Conservation (phyloP, 2,888 invertebrate genomes). For the Pyrrhia umbra region DNA sequence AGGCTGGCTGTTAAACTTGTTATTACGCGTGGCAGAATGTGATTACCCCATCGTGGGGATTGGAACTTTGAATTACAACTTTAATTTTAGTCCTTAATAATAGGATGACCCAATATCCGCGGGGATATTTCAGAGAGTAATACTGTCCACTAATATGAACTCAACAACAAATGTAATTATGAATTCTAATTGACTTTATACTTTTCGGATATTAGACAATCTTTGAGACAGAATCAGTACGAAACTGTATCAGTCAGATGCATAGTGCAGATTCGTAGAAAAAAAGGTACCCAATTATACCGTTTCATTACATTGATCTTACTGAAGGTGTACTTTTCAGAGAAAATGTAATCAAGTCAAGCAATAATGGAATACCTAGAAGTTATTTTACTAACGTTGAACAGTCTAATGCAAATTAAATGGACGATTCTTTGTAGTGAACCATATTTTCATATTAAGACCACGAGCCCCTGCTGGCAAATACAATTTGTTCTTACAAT, state of each 20-base stretch:
- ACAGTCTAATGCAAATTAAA: conserved; percentile 82
- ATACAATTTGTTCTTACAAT: conserved; percentile 81
- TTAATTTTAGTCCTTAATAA: conserved; percentile 42
- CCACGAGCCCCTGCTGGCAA: conserved; percentile 78
- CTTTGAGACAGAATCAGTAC: neutral
- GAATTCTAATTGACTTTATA: too few species aligned
- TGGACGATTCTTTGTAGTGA: conserved; percentile 79
- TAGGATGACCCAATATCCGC: conserved; percentile 33
- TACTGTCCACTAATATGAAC: conserved; percentile 18
- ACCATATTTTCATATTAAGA: conserved; percentile 86
- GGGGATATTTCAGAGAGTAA: conserved; percentile 7
- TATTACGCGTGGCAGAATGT: conserved; percentile 48
- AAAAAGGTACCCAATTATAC: neutral
- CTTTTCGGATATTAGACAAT: too few species aligned
- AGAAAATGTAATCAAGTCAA: conserved; percentile 36
- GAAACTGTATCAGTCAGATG: too few species aligned
- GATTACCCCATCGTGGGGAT: conserved; percentile 50
- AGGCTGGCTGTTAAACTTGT: conserved; percentile 59
- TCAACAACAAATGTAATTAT: too few species aligned
- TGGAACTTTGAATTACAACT: conserved; percentile 44
- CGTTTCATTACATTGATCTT: conserved; percentile 10
- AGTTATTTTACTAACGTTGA: conserved; percentile 65
- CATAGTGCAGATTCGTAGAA: too few species aligned
- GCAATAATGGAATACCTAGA: conserved; percentile 61
- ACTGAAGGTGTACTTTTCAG: conserved; percentile 1